phyloP scores from a whole-genome alignment of 2,888 invertebrate genomes.

The Sericinus montela region DNA sequence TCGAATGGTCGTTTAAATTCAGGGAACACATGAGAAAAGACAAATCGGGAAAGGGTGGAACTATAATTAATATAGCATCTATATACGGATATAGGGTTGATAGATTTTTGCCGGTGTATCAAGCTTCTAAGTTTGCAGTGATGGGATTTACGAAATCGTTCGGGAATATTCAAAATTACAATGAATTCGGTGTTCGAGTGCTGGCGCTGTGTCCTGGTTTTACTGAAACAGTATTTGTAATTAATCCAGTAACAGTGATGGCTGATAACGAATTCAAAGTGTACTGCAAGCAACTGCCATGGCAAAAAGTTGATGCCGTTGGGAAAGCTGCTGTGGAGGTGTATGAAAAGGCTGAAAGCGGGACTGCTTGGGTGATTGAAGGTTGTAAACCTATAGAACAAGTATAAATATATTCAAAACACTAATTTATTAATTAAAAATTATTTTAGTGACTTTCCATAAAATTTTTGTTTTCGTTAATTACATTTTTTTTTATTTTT shows the following conservation, averaged over 20 bases:
- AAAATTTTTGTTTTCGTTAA: no score
- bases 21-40: conserved; percentile 79
- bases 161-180: conserved; percentile 51
- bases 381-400: conserved; percentile 42
- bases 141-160: conserved; percentile 65
- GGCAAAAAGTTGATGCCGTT: conserved; percentile 46
- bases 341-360: conserved; percentile 60
- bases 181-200: conserved; percentile 49
- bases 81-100: conserved; percentile 71
- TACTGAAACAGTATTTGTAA: conserved; percentile 34
- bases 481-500: no score
- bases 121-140: conserved; percentile 74
- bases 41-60: conserved; percentile 78
- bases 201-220: conserved; percentile 69
- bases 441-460: no score
- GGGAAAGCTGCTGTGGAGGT: conserved; percentile 45
- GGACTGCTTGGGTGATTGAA: conserved; percentile 75
- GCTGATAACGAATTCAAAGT: conserved; percentile 29
- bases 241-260: conserved; percentile 22
- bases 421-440: no score
- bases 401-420: no score
- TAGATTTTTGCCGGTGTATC: conserved; percentile 73
- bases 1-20: conserved; percentile 69
- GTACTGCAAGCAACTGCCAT: conserved; percentile 30
- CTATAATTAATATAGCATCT: conserved; percentile 82